A percentile compares a stretch with the other conserved stretches of the same genome.
Evolutionary conservation across 2,888 invertebrate genomes (phyloP).

Genomic region (Hirtodrosophila cameraria): DNA sequence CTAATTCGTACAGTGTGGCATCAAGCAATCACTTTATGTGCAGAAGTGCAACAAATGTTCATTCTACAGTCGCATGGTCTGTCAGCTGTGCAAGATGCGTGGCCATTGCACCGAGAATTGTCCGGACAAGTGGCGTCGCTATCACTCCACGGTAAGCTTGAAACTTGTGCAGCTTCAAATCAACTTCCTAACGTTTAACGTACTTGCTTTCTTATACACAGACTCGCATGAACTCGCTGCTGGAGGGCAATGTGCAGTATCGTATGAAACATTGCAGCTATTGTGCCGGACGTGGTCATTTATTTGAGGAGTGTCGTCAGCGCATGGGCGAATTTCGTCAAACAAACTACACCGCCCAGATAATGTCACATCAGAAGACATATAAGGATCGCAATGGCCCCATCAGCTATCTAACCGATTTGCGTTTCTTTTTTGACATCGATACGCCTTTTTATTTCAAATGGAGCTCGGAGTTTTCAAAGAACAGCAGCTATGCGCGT

Average conservation of each 20-base stretch:
- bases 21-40: constrained; percentile 86
- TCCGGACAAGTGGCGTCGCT: constrained; percentile 91
- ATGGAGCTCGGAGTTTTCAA: constrained; percentile 60
- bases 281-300: constrained; percentile 86
- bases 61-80: constrained; percentile 82
- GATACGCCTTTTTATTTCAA: constrained; percentile 67
- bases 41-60: constrained; percentile 87
- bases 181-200: background rate
- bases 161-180: too few relatives aligned
- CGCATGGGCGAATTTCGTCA: constrained; percentile 79
- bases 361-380: constrained; percentile 81
- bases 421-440: constrained; percentile 60
- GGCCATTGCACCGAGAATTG: constrained; percentile 88
- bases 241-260: constrained; percentile 71
- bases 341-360: constrained; percentile 53
- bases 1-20: constrained; percentile 87
- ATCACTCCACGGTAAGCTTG: constrained; percentile 88
- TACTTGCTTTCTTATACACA: constrained; percentile 65
- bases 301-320: constrained; percentile 81
- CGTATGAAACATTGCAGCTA: constrained; percentile 85
- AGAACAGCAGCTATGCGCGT: constrained; percentile 76
- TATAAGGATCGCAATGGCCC: constrained; percentile 72
- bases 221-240: constrained; percentile 84
- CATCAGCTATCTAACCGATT: constrained; percentile 28
- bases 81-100: constrained; percentile 87